Percentiles rank a stretch among this genome's conserved stretches.
These are phyloP conservation scores for Lottia scabra DNA, from an alignment of 2,888 invertebrate species.

Conservation along the genomic window DNA sequence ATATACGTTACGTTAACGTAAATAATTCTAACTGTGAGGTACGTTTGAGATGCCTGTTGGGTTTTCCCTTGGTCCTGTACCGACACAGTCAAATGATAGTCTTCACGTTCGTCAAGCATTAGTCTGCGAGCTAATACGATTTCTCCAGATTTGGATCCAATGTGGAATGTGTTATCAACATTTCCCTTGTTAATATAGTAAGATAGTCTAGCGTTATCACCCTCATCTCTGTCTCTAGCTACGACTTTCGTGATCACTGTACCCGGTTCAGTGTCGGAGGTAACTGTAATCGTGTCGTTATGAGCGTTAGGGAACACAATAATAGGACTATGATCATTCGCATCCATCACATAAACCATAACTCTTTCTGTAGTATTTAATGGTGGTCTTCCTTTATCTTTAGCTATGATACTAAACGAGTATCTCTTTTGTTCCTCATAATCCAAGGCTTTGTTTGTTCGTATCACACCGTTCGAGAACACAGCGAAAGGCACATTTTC, in stretches of 20 bases:
- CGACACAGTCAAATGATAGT: constrained; percentile 39
- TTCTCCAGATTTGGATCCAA: constrained; percentile 40
- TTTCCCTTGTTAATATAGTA: constrained; percentile 45
- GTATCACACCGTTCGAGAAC: constrained; percentile 40
- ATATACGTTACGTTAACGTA: constrained; percentile 23
- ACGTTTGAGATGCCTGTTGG: constrained; percentile 33
- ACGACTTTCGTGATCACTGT: constrained; percentile 36
- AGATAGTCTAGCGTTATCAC: constrained; percentile 43
- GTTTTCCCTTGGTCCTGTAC: constrained; percentile 54
- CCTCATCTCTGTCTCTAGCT: constrained; percentile 49
- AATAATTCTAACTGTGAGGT: constrained; percentile 32
- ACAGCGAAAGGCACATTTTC: constrained; percentile 45
- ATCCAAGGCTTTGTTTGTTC: constrained; percentile 43
- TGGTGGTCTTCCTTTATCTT: constrained; percentile 50
- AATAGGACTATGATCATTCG: constrained; percentile 58
- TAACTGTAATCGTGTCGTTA: constrained; percentile 43
- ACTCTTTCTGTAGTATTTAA: constrained; percentile 47
- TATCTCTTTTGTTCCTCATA: constrained; percentile 42
- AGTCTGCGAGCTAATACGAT: constrained; percentile 40
- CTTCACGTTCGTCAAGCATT: constrained; percentile 32
- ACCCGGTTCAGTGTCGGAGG: constrained; percentile 28
- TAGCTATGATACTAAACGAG: constrained; percentile 48
- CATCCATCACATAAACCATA: constrained; percentile 49
- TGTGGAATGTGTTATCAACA: constrained; percentile 35
- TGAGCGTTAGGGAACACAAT: constrained; percentile 47